Evolutionary conservation across 2,888 invertebrate species (phyloP), one percentile per base, ranked within the genome.

Genomic region (Ceramica pisi): DNA sequence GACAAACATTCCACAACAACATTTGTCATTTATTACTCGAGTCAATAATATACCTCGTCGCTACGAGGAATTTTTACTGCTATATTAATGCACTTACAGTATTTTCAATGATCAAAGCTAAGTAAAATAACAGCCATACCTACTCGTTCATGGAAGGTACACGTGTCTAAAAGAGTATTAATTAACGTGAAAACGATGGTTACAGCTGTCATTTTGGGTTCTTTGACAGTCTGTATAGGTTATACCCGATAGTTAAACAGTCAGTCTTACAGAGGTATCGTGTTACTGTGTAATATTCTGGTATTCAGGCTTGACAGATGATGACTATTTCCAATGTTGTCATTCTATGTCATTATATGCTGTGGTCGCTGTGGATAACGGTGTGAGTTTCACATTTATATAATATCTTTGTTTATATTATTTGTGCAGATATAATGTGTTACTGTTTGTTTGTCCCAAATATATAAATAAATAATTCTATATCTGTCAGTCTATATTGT

Each of bases 11-110:
- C 75, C 77, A 84, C 82, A 80, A 84, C 84, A 86, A 88, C 84
- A 84, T 88, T 86, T 87, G 82, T 87, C 86, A 88, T 87, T 88
- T 86, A 84, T 87, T 88, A 85, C 79, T 69, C 68, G 64, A 84
- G 85, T 83, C 84, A 86, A 87, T 87, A 87, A 80, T 66, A 68
- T 53, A 23, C 16, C 19, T 19, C 67, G 62, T 67, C 46, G 31
- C 38, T 70, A 70, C 57, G 44, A 26, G 50, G 62, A 79, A 74
- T 66, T 56, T 50, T 56, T 62, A 61, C 41, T 44, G 10, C 12
- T 55, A 14, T 44, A 57, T 57, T 26, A 48, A 73, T 14, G n/a
- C 70, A 48, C 41, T 26, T 21, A 59, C n/a, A 60, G 14, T 4
- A 57, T 8, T 26, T 53, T 8, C 53, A 26, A 53, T 26, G 2